Evolutionary conservation across 1,140 invertebrate genomes (phyloP), one percentile per base, ranked within the genome.

Genomic region (Sminthurides bifidus): DNA sequence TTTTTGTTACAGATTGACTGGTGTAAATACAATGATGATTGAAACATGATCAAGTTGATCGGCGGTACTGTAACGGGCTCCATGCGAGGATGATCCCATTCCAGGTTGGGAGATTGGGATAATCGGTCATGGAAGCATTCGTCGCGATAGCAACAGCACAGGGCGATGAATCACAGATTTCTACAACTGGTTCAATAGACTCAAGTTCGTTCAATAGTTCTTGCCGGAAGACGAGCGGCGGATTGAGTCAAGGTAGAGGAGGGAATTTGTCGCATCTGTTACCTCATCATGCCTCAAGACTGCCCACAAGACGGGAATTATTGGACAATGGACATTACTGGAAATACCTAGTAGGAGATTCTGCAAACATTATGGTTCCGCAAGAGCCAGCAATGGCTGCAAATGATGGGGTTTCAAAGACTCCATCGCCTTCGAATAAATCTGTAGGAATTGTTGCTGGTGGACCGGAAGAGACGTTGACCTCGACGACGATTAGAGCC

Each of bases 281-380:
- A 43, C 56, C 56, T 21, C 56, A 58, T 26, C 33, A 53, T 55
- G 54, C 52, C 21, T 57, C 54, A 51, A 35, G 33, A 17, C 48
- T 44, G 37, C 37, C n/a, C n/a, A n/a, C 50, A 17, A 52, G 54
- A 27, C 35, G 50, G 29, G 45, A 52, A 40, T 41, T 58, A 33
- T 50, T 63, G 45, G 61, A 63, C 51, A 63, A 59, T 60, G 57
- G 58, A 23, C 54, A 63, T 52, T 63, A 63, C 58, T 63, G 61
- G 61, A 63, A 63, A 54, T 60, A 60, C 53, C 38, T 63, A 54
- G 58, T 58, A n/a, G 58, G 58, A 23, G 54, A 54, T 26, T 49
- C 44, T 14, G n/a, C 46, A 17, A 43, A 29, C 26, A 59, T 40
- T 29, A 61, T 63, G 61, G 61, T 63, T 50, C 61, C 58, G 49